Evolutionary conservation across 2,113 vertebrate genomes (phyloP).

Genomic region (Vireo altiloquus): DNA sequence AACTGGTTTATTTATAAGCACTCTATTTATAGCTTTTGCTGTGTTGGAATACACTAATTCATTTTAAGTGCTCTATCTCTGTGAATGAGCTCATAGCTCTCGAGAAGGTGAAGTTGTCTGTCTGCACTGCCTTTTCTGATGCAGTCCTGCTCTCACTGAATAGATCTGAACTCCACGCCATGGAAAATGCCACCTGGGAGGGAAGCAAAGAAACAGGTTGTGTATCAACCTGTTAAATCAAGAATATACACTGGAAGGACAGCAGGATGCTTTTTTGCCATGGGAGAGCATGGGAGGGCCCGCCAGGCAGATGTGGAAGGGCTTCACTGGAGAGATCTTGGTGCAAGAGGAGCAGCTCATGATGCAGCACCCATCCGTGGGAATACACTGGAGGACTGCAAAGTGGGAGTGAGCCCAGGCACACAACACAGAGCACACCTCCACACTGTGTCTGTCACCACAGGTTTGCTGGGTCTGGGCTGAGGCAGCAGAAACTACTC

Average conservation of each 20-base stretch:
- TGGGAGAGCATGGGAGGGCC: not conserved
- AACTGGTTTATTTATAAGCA: conserved; percentile 63
- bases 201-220: not conserved
- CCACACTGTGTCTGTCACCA: too few relatives aligned
- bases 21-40: conserved; percentile 59
- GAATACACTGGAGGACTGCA: not conserved
- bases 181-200: not conserved
- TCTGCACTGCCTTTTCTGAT: not conserved
- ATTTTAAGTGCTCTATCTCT: conserved; percentile 58
- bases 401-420: not conserved
- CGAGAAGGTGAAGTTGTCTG: not conserved
- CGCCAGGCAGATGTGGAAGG: not conserved
- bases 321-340: not conserved
- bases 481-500: not conserved
- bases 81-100: conserved; percentile 40
- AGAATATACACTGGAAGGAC: not conserved
- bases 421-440: not conserved
- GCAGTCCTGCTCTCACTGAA: not conserved
- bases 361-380: fast-evolving
- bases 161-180: not conserved
- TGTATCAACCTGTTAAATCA: not conserved
- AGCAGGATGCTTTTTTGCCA: fast-evolving
- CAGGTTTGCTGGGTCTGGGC: not conserved
- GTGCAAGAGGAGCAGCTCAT: not conserved
- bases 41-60: conserved; percentile 62